Conservation (phyloP, 1,140 invertebrate species). For the Drosophila ercepeae region DNA sequence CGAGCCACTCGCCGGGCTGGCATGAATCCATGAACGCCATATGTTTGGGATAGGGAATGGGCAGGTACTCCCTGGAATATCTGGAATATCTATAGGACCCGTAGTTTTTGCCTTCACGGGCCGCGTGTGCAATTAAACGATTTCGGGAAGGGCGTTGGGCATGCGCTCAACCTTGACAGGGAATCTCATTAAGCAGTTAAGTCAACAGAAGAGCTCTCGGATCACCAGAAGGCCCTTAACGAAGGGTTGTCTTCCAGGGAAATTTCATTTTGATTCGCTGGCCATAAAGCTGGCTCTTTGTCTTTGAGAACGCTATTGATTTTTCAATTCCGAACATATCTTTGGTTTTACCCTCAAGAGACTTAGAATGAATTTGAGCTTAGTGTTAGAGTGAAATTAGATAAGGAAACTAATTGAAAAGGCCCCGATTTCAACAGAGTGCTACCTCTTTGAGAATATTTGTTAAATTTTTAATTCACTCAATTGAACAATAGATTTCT, state of each 20-base stretch:
- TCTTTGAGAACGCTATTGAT: slow-evolving; percentile 7
- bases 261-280: slow-evolving; percentile 61
- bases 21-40: slow-evolving; percentile 35
- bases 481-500: background rate
- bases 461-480: too few relatives aligned
- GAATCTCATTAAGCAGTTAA: slow-evolving; percentile 62
- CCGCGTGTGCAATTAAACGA: slow-evolving; percentile 67
- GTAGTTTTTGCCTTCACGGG: slow-evolving; percentile 29
- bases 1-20: slow-evolving; percentile 51
- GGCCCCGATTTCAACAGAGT: too few relatives aligned
- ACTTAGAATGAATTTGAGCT: background rate
- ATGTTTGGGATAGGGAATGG: slow-evolving; percentile 42
- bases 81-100: background rate
- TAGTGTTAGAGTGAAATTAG: background rate
- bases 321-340: background rate
- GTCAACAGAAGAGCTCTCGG: slow-evolving; percentile 46
- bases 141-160: slow-evolving; percentile 66
- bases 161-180: slow-evolving; percentile 74
- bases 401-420: background rate
- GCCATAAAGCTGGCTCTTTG: slow-evolving; percentile 45
- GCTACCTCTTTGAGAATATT: too few relatives aligned
- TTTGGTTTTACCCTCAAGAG: background rate
- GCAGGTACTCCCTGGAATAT: slow-evolving; percentile 17
- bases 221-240: background rate
- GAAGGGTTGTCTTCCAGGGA: slow-evolving; percentile 45